phyloP scores from a whole-genome alignment of 2,888 invertebrate species.

The Leptogaster cylindrica region DNA sequence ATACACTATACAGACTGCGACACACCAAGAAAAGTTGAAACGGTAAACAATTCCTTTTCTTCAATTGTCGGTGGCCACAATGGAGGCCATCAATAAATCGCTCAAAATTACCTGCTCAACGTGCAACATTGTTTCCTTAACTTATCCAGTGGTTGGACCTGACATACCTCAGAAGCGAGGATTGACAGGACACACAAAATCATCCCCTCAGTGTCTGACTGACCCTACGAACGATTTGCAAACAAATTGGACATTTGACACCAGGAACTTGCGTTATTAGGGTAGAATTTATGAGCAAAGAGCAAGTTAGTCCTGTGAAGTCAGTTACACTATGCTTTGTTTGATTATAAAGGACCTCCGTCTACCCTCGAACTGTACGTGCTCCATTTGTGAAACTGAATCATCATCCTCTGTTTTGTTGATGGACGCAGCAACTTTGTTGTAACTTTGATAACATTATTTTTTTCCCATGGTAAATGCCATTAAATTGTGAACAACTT shows the following conservation, averaged over 20 bases:
- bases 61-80: slow-evolving; percentile 42
- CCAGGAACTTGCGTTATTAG: slow-evolving; percentile 42
- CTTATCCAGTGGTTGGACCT: slow-evolving; percentile 1
- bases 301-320: neutral
- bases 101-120: slow-evolving; percentile 40
- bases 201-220: slow-evolving; percentile 18
- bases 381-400: slow-evolving; percentile 22
- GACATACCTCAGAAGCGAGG: neutral
- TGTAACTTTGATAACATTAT: slow-evolving; percentile 16
- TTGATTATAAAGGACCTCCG: slow-evolving; percentile 10
- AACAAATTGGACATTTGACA: slow-evolving; percentile 46
- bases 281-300: slow-evolving; percentile 39
- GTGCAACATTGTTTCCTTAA: slow-evolving; percentile 36
- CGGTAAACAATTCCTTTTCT: slow-evolving; percentile 45
- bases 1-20: slow-evolving; percentile 9
- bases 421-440: slow-evolving; percentile 18
- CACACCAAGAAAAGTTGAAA: slow-evolving; percentile 35
- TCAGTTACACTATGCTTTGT: neutral
- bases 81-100: slow-evolving; percentile 43
- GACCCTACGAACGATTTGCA: slow-evolving; percentile 44
- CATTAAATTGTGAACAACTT: slow-evolving; percentile 45
- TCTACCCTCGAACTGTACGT: slow-evolving; percentile 14
- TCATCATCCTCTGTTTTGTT: slow-evolving; percentile 15
- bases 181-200: slow-evolving; percentile 8
- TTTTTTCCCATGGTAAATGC: slow-evolving; percentile 38